Evolutionary conservation across 2,888 invertebrate species (phyloP), one percentile per base, ranked within the genome.

Genomic region (Hypsopygia costalis): DNA sequence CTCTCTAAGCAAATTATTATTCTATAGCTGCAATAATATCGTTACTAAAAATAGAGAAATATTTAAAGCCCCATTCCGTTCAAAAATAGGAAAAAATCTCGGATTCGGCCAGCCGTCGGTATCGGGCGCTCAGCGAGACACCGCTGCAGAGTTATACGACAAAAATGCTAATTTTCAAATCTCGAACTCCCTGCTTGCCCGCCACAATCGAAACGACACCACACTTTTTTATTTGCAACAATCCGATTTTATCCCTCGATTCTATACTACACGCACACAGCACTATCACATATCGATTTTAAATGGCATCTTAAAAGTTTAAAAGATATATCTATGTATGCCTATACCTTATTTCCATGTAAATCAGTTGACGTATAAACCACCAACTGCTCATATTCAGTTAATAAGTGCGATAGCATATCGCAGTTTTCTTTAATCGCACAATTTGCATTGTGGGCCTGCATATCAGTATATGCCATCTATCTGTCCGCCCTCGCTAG

Each of bases 91-190:
- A 63, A 81, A 76, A 81, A 77, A 71, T 58, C 63, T 62, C 62
- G 69, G 69, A 65, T 67, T 69, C 63, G 70, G 70, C 72, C 72
- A 70, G 72, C 71, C 65, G 66, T 61, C 71, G 73, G 82, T 88
- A 86, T 86, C 87, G 75, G 72, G 73, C 67, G 76, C 74, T 76
- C 77, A 74, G 77, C 70, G 82, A 81, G 85, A 85, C 85, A 85
- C 77, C 71, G 70, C 69, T 52, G 68, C 75, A 86, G 86, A 88
- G 79, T 88, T 88, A 88, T 87, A 79, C 82, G 85, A 80, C 86
- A 85, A 88, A 88, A 86, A 88, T 88, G 87, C 86, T 83, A 88
- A 88, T 88, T 86, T 77, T 77, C 81, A 85, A 85, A 87, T 87
- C 85, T 87, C 82, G 70, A 76, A 74, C 80, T 71, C 72, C 70